These are phyloP conservation scores for Cyprinus carpio DNA, from an alignment of 2,113 vertebrate genomes.

Conservation along the genomic window DNA sequence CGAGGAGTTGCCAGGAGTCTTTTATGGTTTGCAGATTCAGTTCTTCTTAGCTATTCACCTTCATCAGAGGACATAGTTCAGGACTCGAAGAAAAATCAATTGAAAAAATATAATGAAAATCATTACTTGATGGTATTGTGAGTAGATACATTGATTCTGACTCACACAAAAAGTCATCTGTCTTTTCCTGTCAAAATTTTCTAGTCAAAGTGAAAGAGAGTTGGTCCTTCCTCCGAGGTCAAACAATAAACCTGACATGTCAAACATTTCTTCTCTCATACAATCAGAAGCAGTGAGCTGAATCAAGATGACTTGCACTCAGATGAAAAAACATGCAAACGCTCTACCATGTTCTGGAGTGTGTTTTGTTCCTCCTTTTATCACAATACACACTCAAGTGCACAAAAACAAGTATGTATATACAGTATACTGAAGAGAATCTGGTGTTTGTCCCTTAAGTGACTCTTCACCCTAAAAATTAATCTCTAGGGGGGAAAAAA, in stretches of 20 bases:
- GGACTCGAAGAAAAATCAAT: slow-evolving; percentile 12
- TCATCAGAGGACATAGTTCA: not conserved
- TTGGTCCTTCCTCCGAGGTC: not conserved
- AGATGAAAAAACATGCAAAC: slow-evolving; percentile 29
- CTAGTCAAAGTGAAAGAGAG: not conserved
- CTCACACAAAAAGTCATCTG: slow-evolving; percentile 15
- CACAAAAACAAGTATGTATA: not conserved
- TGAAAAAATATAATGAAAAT: not conserved
- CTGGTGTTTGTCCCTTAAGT: not conserved
- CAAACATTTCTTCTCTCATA: slow-evolving; percentile 17
- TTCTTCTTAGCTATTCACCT: not conserved
- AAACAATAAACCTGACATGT: slow-evolving; percentile 24
- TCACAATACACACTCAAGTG: not conserved
- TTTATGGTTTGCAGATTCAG: not conserved
- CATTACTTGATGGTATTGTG: not conserved
- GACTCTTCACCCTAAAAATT: not conserved
- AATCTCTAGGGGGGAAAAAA: not conserved
- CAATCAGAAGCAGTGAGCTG: slow-evolving; percentile 7
- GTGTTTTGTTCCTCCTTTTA: not conserved
- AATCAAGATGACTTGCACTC: slow-evolving; percentile 5
- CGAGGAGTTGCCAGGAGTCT: not conserved
- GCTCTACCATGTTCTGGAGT: not conserved
- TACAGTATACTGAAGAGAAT: not conserved
- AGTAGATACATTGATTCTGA: not conserved
- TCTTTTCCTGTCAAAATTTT: slow-evolving; percentile 19